These are phyloP conservation scores for Lordiphosa collinella DNA, from an alignment of 1,140 invertebrate genomes.

Conservation along the genomic window DNA sequence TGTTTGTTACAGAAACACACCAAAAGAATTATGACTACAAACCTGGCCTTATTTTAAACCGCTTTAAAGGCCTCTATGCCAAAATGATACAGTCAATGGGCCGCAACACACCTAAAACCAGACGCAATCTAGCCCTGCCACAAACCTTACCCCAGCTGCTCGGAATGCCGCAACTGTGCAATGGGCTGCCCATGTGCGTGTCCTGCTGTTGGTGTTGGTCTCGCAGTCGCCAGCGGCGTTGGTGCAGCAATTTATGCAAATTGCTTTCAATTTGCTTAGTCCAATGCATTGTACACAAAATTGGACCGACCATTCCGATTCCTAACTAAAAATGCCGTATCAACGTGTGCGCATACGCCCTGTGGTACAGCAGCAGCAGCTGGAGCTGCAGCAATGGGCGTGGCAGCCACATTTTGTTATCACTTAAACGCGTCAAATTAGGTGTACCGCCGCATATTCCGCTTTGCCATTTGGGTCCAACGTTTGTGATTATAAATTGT, in stretches of 20 bases:
- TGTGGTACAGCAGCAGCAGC: background rate
- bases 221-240: constrained; percentile 11
- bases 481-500: constrained; percentile 9
- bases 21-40: background rate
- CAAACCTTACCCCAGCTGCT: constrained; percentile 35
- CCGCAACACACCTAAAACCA: constrained; percentile 13
- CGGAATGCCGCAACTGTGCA: constrained; percentile 39
- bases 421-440: constrained; percentile 42
- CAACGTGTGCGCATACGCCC: constrained; percentile 33
- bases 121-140: constrained; percentile 13
- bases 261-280: constrained; percentile 67
- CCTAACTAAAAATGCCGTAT: constrained; percentile 38
- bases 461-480: background rate
- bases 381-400: background rate
- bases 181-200: constrained; percentile 17
- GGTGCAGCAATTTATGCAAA: constrained; percentile 61
- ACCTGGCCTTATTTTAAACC: background rate
- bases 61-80: background rate
- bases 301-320: constrained; percentile 25
- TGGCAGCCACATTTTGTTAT: constrained; percentile 38
- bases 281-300: constrained; percentile 37
- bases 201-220: constrained; percentile 15
- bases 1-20: background rate
- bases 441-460: constrained; percentile 14
- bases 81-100: constrained; percentile 32